A percentile compares a stretch with the other conserved stretches of the same genome.
phyloP scores from a whole-genome alignment of 2,797 vertebrate genomes.

The Todus mexicanus region DNA sequence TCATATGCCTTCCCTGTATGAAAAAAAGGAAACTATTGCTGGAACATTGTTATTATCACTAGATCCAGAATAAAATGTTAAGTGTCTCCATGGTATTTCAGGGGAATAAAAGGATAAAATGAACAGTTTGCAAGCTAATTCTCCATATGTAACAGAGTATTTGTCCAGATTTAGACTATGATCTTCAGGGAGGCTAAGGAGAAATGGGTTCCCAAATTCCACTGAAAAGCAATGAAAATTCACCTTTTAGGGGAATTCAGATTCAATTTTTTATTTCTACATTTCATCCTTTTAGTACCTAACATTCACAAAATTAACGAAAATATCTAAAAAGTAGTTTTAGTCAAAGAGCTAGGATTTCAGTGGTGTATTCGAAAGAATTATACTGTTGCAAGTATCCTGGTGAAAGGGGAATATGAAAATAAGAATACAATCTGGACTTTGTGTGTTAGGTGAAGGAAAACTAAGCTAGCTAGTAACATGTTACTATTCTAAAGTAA shows the following conservation, averaged over 20 bases:
- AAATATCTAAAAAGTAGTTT: not conserved
- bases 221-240: slow-evolving; percentile 4
- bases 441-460: not conserved
- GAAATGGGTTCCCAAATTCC: not conserved
- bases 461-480: not conserved
- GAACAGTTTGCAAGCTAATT: slow-evolving; percentile 49
- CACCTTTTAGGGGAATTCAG: not conserved
- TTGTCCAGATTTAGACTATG: slow-evolving; percentile 33
- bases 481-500: not conserved
- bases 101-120: slow-evolving; percentile 43
- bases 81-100: slow-evolving; percentile 24
- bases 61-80: slow-evolving; percentile 40
- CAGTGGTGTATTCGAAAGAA: not conserved
- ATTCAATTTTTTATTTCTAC: not conserved
- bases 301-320: not conserved
- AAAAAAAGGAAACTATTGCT: not conserved
- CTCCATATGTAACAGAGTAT: slow-evolving; percentile 6
- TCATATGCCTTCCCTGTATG: not conserved
- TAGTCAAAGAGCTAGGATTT: not conserved
- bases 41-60: not conserved
- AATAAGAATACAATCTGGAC: not conserved
- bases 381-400: not conserved
- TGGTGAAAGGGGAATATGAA: not conserved
- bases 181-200: slow-evolving; percentile 6
- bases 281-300: not conserved